Evolutionary conservation across 53 echinoderm and acorn worm genomes (phyloP).

Genomic region (Stichopus horrens): DNA sequence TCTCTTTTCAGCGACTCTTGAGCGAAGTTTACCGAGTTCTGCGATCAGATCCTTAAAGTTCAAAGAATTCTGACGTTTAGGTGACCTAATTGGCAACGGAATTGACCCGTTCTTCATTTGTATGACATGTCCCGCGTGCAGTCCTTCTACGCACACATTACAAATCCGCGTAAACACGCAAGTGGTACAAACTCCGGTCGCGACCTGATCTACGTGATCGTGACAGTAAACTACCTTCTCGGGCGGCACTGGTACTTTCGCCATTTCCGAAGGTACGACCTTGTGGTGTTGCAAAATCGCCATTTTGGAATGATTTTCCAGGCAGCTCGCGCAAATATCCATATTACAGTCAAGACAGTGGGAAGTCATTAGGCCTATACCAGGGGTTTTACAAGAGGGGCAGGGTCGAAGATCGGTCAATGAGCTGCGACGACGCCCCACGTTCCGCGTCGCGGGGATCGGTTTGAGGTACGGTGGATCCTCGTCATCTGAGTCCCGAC

Average conservation of each 20-base stretch:
- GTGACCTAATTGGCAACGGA: not conserved
- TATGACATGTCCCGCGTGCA: not conserved
- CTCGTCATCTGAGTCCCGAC: not conserved
- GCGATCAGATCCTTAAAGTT: not conserved
- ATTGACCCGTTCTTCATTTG: not conserved
- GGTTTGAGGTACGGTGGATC: not conserved
- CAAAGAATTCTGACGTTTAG: not conserved
- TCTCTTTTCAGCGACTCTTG: not conserved
- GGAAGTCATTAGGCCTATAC: not conserved
- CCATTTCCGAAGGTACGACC: not conserved
- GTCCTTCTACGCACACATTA: not conserved
- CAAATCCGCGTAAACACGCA: not conserved
- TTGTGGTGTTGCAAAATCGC: conserved; percentile 4
- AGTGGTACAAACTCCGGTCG: not conserved
- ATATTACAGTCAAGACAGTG: conserved; percentile 9
- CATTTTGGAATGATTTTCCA: conserved; percentile 14
- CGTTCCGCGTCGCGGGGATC: not conserved
- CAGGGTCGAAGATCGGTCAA: not conserved
- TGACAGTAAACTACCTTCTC: not conserved
- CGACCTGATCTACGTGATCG: not conserved
- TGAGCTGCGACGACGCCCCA: not conserved
- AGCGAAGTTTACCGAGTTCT: not conserved
- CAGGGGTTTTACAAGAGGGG: not conserved
- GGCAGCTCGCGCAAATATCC: conserved; percentile 13
- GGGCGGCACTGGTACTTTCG: not conserved